phyloP scores from a whole-genome alignment of 2,797 vertebrate species.

The Toxotes lorentzi region DNA sequence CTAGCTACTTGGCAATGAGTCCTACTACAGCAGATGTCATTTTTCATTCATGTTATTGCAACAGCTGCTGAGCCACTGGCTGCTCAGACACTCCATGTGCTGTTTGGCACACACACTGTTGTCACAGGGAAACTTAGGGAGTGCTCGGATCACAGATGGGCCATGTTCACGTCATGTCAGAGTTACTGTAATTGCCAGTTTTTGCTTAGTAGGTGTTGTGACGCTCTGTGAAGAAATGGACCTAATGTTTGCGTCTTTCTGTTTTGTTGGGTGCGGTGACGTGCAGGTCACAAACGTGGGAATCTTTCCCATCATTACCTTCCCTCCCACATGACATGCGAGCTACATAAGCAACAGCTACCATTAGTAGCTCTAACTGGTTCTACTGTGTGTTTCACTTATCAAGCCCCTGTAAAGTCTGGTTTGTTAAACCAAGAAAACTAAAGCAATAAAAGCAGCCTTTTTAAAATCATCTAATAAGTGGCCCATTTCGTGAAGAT shows the following conservation, averaged over 20 bases:
- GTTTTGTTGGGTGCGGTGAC: not conserved
- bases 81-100: not conserved
- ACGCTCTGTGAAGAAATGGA: not conserved
- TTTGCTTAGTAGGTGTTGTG: not conserved
- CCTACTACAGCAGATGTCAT: not conserved
- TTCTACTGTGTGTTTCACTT: slow-evolving; percentile 1
- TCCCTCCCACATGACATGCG: not conserved
- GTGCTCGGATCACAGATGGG: too few relatives aligned
- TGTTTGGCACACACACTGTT: too few relatives aligned
- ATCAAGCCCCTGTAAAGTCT: not conserved
- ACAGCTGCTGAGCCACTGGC: not conserved
- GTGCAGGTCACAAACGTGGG: too few relatives aligned
- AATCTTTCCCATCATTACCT: not conserved
- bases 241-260: not conserved
- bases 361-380: not conserved
- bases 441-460: slow-evolving; percentile 8
- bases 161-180: too few relatives aligned
- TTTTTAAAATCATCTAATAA: slow-evolving; percentile 15
- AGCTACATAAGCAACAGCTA: not conserved
- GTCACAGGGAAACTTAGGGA: too few relatives aligned
- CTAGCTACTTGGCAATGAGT: too few relatives aligned
- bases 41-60: not conserved
- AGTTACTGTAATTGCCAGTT: not conserved
- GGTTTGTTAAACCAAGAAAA: slow-evolving; percentile 2
- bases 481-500: slow-evolving; percentile 2